Conservation (phyloP, 2,797 vertebrate genomes). For the Falco columbarius region DNA sequence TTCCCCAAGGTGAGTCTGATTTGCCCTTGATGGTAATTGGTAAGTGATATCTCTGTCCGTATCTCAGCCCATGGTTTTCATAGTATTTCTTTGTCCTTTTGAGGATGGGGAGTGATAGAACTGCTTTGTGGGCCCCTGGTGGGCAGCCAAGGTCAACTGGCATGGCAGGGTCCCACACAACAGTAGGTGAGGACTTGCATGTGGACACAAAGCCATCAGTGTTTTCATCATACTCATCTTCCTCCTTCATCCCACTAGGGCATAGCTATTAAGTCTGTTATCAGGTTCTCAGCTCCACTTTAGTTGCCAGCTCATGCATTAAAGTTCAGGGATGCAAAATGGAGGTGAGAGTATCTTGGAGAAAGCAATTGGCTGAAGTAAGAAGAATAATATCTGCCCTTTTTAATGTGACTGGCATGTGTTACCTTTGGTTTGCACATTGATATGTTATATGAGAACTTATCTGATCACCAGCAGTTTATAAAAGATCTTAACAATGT, state of each 20-base stretch:
- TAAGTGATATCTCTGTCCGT: background rate
- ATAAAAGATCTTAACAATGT: background rate
- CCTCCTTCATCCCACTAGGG: background rate
- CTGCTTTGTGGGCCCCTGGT: background rate
- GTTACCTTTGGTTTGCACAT: background rate
- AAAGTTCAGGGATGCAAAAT: background rate
- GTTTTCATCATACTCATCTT: background rate
- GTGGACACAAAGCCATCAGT: background rate
- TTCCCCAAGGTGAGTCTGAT: background rate
- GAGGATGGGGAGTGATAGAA: background rate
- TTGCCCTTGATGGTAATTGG: background rate
- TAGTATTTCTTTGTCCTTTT: background rate
- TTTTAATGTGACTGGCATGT: background rate
- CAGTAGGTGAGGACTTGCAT: background rate
- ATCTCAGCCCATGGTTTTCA: background rate
- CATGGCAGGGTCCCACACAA: background rate
- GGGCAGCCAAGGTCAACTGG: background rate
- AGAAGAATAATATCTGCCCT: background rate
- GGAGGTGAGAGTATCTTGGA: background rate
- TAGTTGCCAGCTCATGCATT: background rate
- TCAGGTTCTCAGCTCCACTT: background rate
- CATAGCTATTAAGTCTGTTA: background rate
- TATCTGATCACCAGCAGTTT: background rate
- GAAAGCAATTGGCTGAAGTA: background rate
- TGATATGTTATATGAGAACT: background rate